Base-by-base conservation (phyloP, 1,140 invertebrate species). In the Lutraria rhynchaena region DNA sequence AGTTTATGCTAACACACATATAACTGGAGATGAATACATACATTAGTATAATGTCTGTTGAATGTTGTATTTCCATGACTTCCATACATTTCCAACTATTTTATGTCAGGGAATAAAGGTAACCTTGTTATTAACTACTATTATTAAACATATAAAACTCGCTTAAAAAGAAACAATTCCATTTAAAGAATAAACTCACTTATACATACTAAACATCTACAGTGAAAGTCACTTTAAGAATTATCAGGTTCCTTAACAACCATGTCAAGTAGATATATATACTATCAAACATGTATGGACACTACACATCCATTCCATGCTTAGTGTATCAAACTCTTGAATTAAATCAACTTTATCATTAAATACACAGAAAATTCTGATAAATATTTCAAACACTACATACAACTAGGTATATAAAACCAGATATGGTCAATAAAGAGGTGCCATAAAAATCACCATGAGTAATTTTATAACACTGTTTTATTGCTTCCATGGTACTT, bases 291-390 rank as follows among this genome's bases (percentile, higher is more conserved):
- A 7, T 46, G 29, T 19, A 7, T 9, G 19, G 7, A 19, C n/a
- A 5, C 51, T 9, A 5, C 5, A 55, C 7, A 9, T 55, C 51
- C 51, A 7, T 19, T 9, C n/a, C 51, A 55, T 19, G 4, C 7
- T 55, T 19, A 46, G 37, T 65, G 61, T 46, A 65, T 41, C 61
- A 65, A 46, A 27, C 35, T 46, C 61, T 65, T 37, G 41, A 65
- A 65, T 46, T 65, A 41, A 65, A 65, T 65, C 61, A 65, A 22
- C 24, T 46, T 65, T 65, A 65, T 65, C 61, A 46, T 65, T 65
- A 46, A 22, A 65, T 46, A 65, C 61, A 65, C 61, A 65, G 22
- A 15, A 19, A 57, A 71, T 41, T 71, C 35, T 41, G 53, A 71
- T 55, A 71, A 71, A 27, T 9, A 4, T 58, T 71, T 53, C 69